These are phyloP conservation scores for Ptyas mucosa DNA, from an alignment of 2,113 vertebrate species.

Conservation along the genomic window DNA sequence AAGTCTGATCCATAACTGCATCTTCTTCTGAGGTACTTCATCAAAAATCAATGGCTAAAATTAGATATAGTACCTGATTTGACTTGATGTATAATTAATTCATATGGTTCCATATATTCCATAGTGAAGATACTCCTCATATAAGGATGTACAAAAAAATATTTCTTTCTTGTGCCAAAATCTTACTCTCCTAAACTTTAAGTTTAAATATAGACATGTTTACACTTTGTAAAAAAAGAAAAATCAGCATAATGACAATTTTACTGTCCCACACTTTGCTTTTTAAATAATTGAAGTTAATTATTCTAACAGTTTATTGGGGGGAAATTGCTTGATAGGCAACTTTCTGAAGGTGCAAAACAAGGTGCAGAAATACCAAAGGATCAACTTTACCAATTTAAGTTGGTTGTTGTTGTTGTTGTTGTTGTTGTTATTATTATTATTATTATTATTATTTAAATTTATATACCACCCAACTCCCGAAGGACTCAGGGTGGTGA, in stretches of 20 bases:
- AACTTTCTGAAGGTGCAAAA: background rate
- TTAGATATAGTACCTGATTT: background rate
- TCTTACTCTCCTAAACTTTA: background rate
- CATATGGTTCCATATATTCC: background rate
- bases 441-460: too few relatives aligned
- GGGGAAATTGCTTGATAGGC: background rate
- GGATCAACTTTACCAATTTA: background rate
- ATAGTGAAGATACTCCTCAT: background rate
- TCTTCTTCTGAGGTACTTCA: background rate
- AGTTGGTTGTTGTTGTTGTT: background rate
- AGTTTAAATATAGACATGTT: background rate
- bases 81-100: background rate
- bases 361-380: background rate
- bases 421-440: too few relatives aligned
- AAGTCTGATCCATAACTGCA: background rate
- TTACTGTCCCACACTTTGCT: background rate
- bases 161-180: background rate
- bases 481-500: too few relatives aligned
- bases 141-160: background rate
- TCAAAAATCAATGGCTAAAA: constrained; percentile 2
- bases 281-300: background rate
- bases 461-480: too few relatives aligned
- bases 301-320: background rate
- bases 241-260: background rate
- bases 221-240: background rate